Evolutionary conservation across 2,888 invertebrate species (phyloP), one percentile per base, ranked within the genome.

Genomic region (Pimpla rufipes): DNA sequence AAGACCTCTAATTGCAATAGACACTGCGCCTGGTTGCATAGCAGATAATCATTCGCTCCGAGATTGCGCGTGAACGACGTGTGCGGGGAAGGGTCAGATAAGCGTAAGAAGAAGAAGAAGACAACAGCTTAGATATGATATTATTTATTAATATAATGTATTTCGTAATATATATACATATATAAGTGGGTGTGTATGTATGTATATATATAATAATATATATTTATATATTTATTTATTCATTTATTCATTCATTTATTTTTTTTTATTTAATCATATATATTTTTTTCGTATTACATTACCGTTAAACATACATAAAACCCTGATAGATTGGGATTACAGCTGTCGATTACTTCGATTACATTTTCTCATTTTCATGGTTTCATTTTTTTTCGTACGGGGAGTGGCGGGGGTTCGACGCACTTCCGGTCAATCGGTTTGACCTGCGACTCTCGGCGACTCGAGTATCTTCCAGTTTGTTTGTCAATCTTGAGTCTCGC

Each of bases 91-190:
- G 13, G 29, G n/a, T 18, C 10, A 10, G 29, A 29, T 11, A 23
- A 11, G n/a, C 8, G 16, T 29, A 50, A 50, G 29, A 52, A 29
- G 3, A 67, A 47, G 37, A n/a, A 66, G 21, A 67, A 81, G 67
- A 86, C 85, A 66, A 75, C 50, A 50, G 57, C 74, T 87, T 88
- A 88, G 88, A 88, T 91, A 89, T 88, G 88, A 89, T 89, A 90
- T 91, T 91, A 90, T 91, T 91, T 91, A 91, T 90, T 91, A 91
- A 91, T 91, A 91, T 91, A 91, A 91, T 91, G 87, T 90, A 91
- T 90, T 90, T 91, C 80, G 86, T 90, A 90, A 90, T 91, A 90
- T 91, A 91, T 89, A 90, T 90, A 89, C 85, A 90, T 88, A 88
- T 88, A 88, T 90, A 89, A 85, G 85, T 90, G 88, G 81, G 75